Base-by-base conservation (phyloP, 2,888 invertebrate species). In the Pammene aurita region DNA sequence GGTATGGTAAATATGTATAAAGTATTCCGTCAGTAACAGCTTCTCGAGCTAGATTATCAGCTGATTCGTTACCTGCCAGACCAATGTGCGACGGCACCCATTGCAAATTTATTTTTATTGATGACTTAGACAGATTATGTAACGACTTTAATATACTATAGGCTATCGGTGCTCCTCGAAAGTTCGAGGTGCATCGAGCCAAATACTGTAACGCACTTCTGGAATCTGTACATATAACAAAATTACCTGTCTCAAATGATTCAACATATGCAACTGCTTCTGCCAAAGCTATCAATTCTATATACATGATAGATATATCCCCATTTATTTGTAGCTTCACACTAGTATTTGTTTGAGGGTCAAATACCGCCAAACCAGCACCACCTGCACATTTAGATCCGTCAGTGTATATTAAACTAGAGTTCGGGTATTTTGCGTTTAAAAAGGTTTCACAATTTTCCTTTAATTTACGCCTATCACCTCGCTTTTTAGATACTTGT, bases 131-230 rank as follows among this genome's bases (percentile, higher is more conserved):
- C 35, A 54, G 10, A 7, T 34, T 7, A n/a, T 34, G 2, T 9
- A 54, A 7, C 0, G 34, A 35, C n/a, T n/a, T 35, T 7, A 54
- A 4, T 7, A 54, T 35, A 34, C n/a, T n/a, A 34, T 41, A 50
- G 50, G 50, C 61, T 46, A 58, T 58, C 58, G 58, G 44, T 58
- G 44, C 26, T n/a, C 44, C 42, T 58, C 58, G 58, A 58, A 46
- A 46, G 34, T 14, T 58, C 58, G 58, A 58, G 58, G 58, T 58
- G 58, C 58, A 58, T 58, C 58, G 44, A 58, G 58, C 58, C 44
- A 58, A 26, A 13, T 46, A 34, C n/a, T 58, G 46, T 9, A 58
- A 44, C 4, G 34, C 26, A n/a, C 58, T 46, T 46, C 26, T 58
- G 7, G 54, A 54, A 34, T 54, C 54, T n/a, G 54, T 54, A 54